Conservation (phyloP, 2,797 vertebrate species). For the Fratercula arctica region DNA sequence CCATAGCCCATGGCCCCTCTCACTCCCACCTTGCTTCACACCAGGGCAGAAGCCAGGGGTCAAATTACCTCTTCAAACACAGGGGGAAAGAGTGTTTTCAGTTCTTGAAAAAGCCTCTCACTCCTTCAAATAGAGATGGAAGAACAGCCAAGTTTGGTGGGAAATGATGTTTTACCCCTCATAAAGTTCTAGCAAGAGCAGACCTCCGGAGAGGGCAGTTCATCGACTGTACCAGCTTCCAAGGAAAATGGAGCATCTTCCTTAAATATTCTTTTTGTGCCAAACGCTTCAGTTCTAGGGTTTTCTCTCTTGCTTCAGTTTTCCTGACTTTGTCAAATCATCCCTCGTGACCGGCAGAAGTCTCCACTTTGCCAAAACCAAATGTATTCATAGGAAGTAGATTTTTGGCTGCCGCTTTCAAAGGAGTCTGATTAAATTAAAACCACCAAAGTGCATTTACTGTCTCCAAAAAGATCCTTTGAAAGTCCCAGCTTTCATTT, state of each 20-base stretch:
- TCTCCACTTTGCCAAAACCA: slow-evolving; percentile 11
- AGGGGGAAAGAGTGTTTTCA: not conserved
- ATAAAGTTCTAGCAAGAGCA: not conserved
- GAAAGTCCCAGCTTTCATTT: not conserved
- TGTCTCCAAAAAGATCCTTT: not conserved
- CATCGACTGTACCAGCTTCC: not conserved
- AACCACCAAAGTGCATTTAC: slow-evolving; percentile 1
- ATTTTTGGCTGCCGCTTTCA: slow-evolving; percentile 4
- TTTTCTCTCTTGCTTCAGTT: not conserved
- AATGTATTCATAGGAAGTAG: not conserved
- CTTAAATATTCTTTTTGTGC: not conserved
- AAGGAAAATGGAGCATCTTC: not conserved
- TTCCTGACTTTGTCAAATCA: not conserved
- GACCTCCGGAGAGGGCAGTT: not conserved
- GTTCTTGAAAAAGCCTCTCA: not conserved
- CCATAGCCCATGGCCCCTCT: not conserved
- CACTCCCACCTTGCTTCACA: not conserved
- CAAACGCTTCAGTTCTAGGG: not conserved
- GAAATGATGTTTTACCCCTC: not conserved
- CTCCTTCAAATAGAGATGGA: fast-evolving
- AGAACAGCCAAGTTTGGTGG: not conserved
- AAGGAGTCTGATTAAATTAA: slow-evolving; percentile 33
- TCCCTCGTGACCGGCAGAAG: not conserved
- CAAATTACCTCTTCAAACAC: not conserved
- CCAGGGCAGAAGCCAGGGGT: not conserved